phyloP scores from a whole-genome alignment of 2,888 invertebrate species.

The Mythimna vitellina region DNA sequence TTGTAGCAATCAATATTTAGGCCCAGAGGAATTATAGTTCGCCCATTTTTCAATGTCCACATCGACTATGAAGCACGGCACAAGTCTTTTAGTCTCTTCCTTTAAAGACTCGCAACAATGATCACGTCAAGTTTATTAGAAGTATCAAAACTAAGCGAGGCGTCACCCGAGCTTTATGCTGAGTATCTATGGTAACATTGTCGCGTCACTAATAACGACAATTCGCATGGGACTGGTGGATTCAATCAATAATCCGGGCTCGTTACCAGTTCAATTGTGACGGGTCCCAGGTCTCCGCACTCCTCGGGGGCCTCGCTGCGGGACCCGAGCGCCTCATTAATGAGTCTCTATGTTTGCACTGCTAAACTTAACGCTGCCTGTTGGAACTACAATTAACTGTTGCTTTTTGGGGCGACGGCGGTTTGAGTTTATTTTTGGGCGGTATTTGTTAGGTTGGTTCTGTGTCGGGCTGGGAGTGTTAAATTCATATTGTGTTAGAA shows the following conservation, averaged over 20 bases:
- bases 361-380: constrained; percentile 48
- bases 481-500: not conserved
- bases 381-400: constrained; percentile 52
- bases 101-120: not conserved
- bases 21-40: too few species aligned
- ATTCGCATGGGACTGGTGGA: constrained; percentile 72
- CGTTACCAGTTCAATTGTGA: constrained; percentile 79
- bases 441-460: constrained; percentile 3
- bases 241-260: constrained; percentile 80
- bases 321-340: constrained; percentile 52
- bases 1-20: too few species aligned
- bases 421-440: constrained; percentile 14
- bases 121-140: not conserved
- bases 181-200: constrained; percentile 36
- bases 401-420: constrained; percentile 25
- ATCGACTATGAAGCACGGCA: not conserved
- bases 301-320: constrained; percentile 56
- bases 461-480: not conserved
- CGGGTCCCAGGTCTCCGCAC: constrained; percentile 69
- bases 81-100: not conserved
- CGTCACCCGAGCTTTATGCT: not conserved
- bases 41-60: too few species aligned
- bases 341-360: constrained; percentile 56
- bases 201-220: constrained; percentile 68
- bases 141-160: constrained; percentile 1